Evolutionary conservation across 1,140 invertebrate species (phyloP).

Genomic region (Yoshiicerus persimilis): DNA sequence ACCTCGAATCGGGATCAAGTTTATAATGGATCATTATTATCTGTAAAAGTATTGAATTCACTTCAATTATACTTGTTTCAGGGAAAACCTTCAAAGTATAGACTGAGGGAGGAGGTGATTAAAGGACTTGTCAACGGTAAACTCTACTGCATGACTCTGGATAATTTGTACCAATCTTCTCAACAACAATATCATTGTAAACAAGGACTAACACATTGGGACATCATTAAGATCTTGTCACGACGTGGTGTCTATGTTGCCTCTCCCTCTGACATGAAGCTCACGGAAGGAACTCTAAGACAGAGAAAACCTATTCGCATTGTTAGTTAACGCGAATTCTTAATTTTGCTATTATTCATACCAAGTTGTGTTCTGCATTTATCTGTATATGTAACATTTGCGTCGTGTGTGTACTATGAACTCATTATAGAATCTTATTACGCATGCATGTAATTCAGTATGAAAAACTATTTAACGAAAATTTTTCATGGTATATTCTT

Average conservation of each 20-base stretch:
- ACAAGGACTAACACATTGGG: slow-evolving; percentile 38
- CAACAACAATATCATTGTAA: not conserved
- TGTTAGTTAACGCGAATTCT: slow-evolving; percentile 31
- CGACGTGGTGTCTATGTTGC: slow-evolving; percentile 47
- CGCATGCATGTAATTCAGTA: not conserved
- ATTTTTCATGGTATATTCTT: not conserved
- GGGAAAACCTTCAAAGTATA: slow-evolving; percentile 41
- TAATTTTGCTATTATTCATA: not conserved
- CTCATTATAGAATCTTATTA: too few relatives aligned
- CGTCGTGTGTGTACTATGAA: too few relatives aligned
- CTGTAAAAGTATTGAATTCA: not conserved
- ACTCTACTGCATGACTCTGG: slow-evolving; percentile 43
- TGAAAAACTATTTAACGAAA: not conserved
- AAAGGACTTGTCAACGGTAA: slow-evolving; percentile 44
- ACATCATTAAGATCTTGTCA: slow-evolving; percentile 48
- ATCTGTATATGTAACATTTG: too few relatives aligned
- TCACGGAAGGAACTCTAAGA: slow-evolving; percentile 47
- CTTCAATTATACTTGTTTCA: not conserved
- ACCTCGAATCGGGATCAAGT: not conserved
- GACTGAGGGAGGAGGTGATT: slow-evolving; percentile 44
- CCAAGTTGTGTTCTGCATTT: too few relatives aligned
- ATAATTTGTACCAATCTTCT: slow-evolving; percentile 30
- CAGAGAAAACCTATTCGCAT: slow-evolving; percentile 47
- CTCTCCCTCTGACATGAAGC: slow-evolving; percentile 48
- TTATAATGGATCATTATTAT: not conserved